A percentile compares a stretch with the other conserved stretches of the same genome.
Conservation (phyloP, 2,888 invertebrate species). For the Belgica antarctica region DNA sequence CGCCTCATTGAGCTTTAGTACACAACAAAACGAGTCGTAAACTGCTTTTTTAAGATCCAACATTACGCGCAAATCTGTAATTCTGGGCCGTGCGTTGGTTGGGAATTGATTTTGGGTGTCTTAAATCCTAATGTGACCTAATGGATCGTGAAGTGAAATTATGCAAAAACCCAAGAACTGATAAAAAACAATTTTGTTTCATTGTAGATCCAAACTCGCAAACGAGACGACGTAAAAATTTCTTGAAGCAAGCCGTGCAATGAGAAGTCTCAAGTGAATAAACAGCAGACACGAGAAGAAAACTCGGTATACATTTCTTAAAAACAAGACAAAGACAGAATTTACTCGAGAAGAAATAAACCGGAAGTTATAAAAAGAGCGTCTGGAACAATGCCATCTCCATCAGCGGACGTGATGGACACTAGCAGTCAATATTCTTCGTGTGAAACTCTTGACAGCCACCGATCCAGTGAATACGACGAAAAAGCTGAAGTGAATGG, state of each 20-base stretch:
- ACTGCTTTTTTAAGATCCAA: background rate
- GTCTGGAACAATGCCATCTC: conserved; percentile 33
- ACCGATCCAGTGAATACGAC: conserved; percentile 32
- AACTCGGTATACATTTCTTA: too few species aligned
- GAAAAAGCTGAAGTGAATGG: conserved; percentile 39
- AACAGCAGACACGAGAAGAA: background rate
- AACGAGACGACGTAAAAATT: background rate
- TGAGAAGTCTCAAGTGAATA: background rate
- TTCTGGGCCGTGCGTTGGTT: background rate
- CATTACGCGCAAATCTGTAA: background rate
- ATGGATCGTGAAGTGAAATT: background rate
- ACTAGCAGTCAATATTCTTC: conserved; percentile 41
- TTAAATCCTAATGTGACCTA: background rate
- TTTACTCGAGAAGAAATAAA: background rate
- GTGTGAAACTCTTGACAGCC: conserved; percentile 38
- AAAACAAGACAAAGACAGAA: background rate
- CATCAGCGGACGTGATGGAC: conserved; percentile 12
- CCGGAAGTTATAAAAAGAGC: conserved; percentile 33
- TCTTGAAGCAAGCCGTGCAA: background rate
- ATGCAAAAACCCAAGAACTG: background rate
- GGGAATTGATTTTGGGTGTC: background rate
- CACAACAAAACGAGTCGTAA: too few species aligned
- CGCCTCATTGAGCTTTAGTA: too few species aligned
- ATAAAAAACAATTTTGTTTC: background rate
- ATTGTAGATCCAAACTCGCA: background rate